Base-by-base conservation (phyloP, 2,113 vertebrate genomes). In the Sorex fumeus region DNA sequence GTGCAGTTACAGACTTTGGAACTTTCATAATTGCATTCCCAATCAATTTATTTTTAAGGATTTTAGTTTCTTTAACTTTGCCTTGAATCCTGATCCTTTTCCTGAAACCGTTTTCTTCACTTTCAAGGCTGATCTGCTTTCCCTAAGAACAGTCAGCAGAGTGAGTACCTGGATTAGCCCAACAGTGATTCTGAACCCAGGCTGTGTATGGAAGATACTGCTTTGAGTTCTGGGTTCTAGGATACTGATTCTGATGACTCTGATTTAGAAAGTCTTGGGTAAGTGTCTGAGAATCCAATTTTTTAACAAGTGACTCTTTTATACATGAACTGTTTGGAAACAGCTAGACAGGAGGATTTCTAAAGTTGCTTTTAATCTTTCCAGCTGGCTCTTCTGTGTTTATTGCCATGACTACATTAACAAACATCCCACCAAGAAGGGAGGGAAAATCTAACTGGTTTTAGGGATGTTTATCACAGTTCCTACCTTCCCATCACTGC, bases 371-470 rank as follows among this genome's bases (percentile, higher is more conserved):
- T 94, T 88, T 89, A 95, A 89, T n/a, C 45, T 96, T 96, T 91
- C 92, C 80, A 87, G 77, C 16, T 47, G 91, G 74, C 94, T 94
- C 36, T 15, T 91, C 84, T 91, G 91, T 94, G 78, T 96, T 95
- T 95, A 87, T 97, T 89, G 87, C 95, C 94, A 96, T 96, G 95
- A 86, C 95, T 94, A 96, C 94, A 78, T 75, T 94, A 88, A 91
- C 69, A 96, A 96, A 96, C 89, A 96, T 88, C 62, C 69, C 86
- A 75, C 45, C 50, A 3, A 88, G 94, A 62, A 91, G 92, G 87
- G 80, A 92, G 90, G 87, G 64, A 89, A 95, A 87, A 94, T 90
- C 53, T 10, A 93, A 89, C 91, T 91, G 93, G 81, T 87, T 93
- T 91, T 84, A 69, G 90, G 74, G 93, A 84, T 90, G 72, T 94